phyloP scores from a whole-genome alignment of 2,888 invertebrate genomes.

The Orthonychiurus folsomi region DNA sequence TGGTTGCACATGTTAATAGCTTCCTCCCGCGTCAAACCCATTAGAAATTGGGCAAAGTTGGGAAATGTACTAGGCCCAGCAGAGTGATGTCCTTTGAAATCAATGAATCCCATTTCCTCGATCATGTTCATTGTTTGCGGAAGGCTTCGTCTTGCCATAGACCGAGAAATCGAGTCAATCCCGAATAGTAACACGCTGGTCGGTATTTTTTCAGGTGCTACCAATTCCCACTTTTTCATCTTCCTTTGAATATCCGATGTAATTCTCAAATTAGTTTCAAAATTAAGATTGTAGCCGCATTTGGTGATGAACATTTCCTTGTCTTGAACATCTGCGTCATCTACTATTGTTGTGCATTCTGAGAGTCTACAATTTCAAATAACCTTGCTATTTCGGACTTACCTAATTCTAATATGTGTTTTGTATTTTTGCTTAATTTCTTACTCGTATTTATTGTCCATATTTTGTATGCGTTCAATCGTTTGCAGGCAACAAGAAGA shows the following conservation, averaged over 20 bases:
- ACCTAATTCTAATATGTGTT: too few relatives aligned
- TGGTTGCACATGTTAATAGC: constrained; percentile 28
- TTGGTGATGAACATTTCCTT: constrained; percentile 14
- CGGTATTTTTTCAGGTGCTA: not conserved
- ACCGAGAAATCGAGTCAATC: constrained; percentile 72
- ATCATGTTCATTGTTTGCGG: constrained; percentile 60
- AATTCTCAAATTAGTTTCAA: constrained; percentile 2
- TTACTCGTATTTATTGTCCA: not conserved
- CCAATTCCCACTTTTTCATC: constrained; percentile 10
- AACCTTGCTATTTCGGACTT: too few relatives aligned
- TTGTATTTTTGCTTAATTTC: too few relatives aligned
- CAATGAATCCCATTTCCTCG: constrained; percentile 56
- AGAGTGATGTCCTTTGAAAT: constrained; percentile 59
- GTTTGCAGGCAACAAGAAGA: not conserved
- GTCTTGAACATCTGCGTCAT: not conserved
- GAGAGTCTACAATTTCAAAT: too few relatives aligned
- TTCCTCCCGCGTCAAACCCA: constrained; percentile 50
- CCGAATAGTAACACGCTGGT: constrained; percentile 53
- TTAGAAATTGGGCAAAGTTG: constrained; percentile 71
- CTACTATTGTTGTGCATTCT: not conserved
- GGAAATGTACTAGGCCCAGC: constrained; percentile 58
- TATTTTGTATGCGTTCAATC: not conserved
- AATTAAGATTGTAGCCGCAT: constrained; percentile 13
- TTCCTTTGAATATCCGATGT: constrained; percentile 7
- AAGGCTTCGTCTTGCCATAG: constrained; percentile 66